phyloP scores from a whole-genome alignment of 2,888 invertebrate genomes.

The Catocala sponsa region DNA sequence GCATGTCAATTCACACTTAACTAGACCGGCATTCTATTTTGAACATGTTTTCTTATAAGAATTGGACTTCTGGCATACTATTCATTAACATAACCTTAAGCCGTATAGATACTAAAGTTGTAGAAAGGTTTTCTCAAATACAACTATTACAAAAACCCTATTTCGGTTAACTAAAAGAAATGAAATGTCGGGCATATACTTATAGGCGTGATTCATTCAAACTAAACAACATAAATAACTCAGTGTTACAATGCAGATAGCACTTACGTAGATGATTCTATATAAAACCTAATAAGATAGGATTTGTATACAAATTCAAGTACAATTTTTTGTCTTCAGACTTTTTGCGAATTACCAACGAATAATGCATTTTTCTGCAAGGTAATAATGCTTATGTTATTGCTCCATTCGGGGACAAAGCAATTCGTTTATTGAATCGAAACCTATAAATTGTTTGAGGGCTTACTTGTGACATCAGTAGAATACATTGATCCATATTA shows the following conservation, averaged over 20 bases:
- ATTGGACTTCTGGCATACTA: no score
- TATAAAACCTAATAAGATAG: constrained; percentile 3
- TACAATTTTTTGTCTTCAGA: constrained; percentile 1
- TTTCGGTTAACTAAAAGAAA: no score
- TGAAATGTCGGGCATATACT: no score
- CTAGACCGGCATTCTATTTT: no score
- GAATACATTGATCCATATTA: constrained; percentile 7
- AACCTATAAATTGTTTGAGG: constrained; percentile 34
- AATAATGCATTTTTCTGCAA: constrained; percentile 7
- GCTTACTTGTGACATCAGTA: constrained; percentile 20
- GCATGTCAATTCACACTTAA: no score
- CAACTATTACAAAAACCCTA: no score
- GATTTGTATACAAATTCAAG: constrained; percentile 1
- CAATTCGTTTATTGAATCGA: constrained; percentile 31
- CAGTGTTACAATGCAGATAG: background rate
- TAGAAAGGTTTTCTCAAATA: no score
- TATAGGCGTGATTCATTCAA: no score
- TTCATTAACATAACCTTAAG: no score
- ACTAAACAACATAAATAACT: constrained; percentile 2
- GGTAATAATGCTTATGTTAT: constrained; percentile 14
- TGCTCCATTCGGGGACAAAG: constrained; percentile 19
- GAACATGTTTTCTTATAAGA: no score
- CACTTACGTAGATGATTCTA: constrained; percentile 4
- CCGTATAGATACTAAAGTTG: no score
- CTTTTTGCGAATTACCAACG: background rate